Evolutionary conservation across 2,113 vertebrate species (phyloP).

Genomic region (Menidia beryllina): DNA sequence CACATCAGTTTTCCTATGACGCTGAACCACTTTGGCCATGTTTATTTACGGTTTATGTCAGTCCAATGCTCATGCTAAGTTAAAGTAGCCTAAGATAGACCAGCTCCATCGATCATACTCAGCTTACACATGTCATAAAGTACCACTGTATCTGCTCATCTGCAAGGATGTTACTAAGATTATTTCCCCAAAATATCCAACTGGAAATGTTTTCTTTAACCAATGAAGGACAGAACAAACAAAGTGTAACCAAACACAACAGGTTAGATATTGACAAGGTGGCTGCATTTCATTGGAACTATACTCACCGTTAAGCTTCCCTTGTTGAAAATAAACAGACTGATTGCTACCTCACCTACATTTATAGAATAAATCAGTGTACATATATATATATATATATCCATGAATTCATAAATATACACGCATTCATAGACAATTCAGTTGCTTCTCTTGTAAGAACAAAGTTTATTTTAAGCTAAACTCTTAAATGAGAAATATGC

Average conservation of each 20-base stretch:
- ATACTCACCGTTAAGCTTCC: conserved; percentile 27
- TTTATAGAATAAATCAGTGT: conserved; percentile 36
- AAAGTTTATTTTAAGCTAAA: conserved; percentile 38
- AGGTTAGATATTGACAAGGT: conserved; percentile 14
- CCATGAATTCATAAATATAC: conserved; percentile 42
- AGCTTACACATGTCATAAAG: background rate
- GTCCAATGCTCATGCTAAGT: conserved; percentile 6
- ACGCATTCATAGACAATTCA: conserved; percentile 28
- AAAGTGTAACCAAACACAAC: conserved; percentile 25
- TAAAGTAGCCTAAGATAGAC: background rate
- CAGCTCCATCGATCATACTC: background rate
- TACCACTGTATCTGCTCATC: background rate
- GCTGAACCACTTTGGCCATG: too few species aligned
- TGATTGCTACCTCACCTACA: conserved; percentile 32
- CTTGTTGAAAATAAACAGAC: conserved; percentile 29
- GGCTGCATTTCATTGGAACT: conserved; percentile 21
- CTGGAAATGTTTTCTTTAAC: background rate
- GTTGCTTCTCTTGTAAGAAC: conserved; percentile 21
- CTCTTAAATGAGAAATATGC: conserved; percentile 54
- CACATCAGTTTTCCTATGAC: background rate
- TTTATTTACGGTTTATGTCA: background rate
- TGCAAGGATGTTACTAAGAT: background rate
- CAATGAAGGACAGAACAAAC: conserved; percentile 23
- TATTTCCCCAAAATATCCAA: background rate
- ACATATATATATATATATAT: conserved; percentile 7